Base-by-base conservation (phyloP, 2,888 invertebrate genomes). In the Amphipyra tragopoginis region DNA sequence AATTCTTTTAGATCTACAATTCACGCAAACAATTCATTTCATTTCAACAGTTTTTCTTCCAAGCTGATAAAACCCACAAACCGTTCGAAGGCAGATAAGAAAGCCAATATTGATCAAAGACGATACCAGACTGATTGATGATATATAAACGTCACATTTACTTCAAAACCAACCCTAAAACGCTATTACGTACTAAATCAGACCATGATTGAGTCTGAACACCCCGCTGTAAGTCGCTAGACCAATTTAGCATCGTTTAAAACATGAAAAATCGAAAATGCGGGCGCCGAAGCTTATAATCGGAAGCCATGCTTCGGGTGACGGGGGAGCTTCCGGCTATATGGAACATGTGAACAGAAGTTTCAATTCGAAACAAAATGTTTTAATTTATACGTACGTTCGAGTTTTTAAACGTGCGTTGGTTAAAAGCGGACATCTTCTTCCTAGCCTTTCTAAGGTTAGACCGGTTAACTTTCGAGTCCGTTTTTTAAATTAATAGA, bases 241-340 rank as follows among this genome's bases (percentile, higher is more conserved):
- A 66, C 45, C 56, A 66, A 68, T 75, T 75, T 62, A 58, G 52
- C 74, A 62, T 57, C 72, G 69, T 58, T 75, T 75, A 68, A 75
- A 75, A 72, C 62, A 65, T 65, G 68, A 75, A 75, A 75, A 75
- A 75, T 72, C 57, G 49, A 72, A 75, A 69, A 75, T 75, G 69
- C 62, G 62, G 56, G 72, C 56, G 61, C 48, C 49, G 60, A 55
- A 47, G 55, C 75, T 59, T 21, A 21, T 61, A 69, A 72, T 65
- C 76, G 69, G 72, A 75, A 72, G 49, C 65, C 59, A 49, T 57
- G 62, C 76, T 75, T 47, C 58, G 61, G 55, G 64, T 68, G 75
- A 72, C 61, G 42, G 64, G 55, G 33, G 42, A 33, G 68, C 43
- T 62, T 61, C 74, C 72, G 68, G 52, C 1, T 10, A n/a, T 26